phyloP scores from a whole-genome alignment of 2,113 vertebrate species.

The Propithecus coquereli region DNA sequence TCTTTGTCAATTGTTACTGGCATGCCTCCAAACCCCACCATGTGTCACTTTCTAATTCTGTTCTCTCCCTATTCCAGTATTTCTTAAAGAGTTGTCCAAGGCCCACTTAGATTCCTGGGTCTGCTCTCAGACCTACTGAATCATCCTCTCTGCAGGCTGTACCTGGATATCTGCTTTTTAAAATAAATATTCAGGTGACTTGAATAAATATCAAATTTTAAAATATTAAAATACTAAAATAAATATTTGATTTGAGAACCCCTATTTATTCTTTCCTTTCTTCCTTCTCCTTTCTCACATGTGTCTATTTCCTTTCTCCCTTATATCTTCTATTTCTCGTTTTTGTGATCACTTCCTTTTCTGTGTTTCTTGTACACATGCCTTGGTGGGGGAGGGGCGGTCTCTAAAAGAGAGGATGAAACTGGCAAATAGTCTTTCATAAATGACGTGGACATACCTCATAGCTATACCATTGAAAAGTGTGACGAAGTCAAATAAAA shows the following conservation, averaged over 20 bases:
- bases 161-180: neutral
- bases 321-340: neutral
- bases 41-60: slow-evolving; percentile 33
- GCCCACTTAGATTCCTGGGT: neutral
- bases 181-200: neutral
- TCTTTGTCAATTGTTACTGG: neutral
- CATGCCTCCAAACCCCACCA: neutral
- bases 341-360: neutral
- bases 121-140: neutral
- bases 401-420: neutral
- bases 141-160: neutral
- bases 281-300: neutral
- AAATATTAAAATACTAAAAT: neutral
- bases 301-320: neutral
- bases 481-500: neutral
- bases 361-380: neutral
- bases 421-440: neutral
- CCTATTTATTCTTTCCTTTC: neutral
- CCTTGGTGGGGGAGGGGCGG: neutral
- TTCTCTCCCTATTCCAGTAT: neutral
- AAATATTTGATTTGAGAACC: neutral
- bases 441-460: neutral
- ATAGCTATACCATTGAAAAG: neutral
- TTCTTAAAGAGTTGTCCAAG: slow-evolving; percentile 8
- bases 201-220: slow-evolving; percentile 4